Evolutionary conservation across 2,888 invertebrate species (phyloP).

Genomic region (Cheilosia soror): DNA sequence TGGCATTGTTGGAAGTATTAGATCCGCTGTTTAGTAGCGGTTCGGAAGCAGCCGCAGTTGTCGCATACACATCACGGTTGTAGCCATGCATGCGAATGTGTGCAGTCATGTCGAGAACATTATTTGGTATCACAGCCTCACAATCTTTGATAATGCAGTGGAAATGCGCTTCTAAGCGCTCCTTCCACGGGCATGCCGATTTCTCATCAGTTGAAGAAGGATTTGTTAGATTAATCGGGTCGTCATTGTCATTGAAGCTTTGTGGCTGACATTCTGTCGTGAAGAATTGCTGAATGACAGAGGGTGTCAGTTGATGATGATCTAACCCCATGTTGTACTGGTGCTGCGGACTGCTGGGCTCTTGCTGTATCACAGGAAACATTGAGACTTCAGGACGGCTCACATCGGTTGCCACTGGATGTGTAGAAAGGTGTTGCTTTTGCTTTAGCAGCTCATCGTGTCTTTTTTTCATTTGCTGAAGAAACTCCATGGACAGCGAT

Average conservation of each 20-base stretch:
- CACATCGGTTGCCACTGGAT: not conserved
- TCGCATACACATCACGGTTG: slow-evolving; percentile 45
- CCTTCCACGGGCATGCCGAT: slow-evolving; percentile 22
- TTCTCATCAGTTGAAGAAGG: not conserved
- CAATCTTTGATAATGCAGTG: slow-evolving; percentile 77
- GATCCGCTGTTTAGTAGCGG: slow-evolving; percentile 1
- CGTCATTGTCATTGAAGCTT: not conserved
- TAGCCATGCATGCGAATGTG: slow-evolving; percentile 77
- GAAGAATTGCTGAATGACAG: slow-evolving; percentile 54
- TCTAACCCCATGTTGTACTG: slow-evolving; percentile 28
- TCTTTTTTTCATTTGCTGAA: slow-evolving; percentile 68
- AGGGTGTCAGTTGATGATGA: slow-evolving; percentile 24
- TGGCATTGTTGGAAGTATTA: slow-evolving; percentile 74
- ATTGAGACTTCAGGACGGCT: slow-evolving; percentile 1
- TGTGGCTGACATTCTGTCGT: slow-evolving; percentile 24
- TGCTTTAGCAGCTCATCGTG: slow-evolving; percentile 46
- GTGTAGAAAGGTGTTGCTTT: slow-evolving; percentile 6
- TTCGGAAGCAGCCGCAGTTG: slow-evolving; percentile 23
- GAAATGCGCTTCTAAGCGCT: slow-evolving; percentile 71
- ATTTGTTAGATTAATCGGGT: slow-evolving; percentile 31
- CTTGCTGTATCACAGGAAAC: not conserved
- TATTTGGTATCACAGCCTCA: slow-evolving; percentile 76
- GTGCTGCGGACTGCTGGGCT: slow-evolving; percentile 7
- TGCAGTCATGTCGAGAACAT: slow-evolving; percentile 75
- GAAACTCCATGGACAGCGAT: slow-evolving; percentile 49